Evolutionary conservation across 2,113 vertebrate species (phyloP).

Genomic region (Malurus cyaneus): DNA sequence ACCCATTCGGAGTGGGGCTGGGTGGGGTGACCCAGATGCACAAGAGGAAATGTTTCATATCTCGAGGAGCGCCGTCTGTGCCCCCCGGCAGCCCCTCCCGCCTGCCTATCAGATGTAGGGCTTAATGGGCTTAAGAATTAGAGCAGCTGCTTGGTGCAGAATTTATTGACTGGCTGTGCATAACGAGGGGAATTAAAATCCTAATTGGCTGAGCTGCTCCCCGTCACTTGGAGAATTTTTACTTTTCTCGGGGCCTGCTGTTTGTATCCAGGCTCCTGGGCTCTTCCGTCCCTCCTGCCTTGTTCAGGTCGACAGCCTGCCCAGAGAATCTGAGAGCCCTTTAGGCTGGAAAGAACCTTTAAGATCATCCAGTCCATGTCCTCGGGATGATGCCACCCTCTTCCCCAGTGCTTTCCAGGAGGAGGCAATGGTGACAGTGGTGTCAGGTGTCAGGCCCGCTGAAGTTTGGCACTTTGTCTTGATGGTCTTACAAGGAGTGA

Average conservation of each 20-base stretch:
- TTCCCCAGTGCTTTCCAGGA: rapidly evolving
- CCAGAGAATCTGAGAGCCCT: neutral
- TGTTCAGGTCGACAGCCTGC: neutral
- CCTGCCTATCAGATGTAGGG: slow-evolving; percentile 15
- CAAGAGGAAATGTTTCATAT: slow-evolving; percentile 67
- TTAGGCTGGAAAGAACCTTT: neutral
- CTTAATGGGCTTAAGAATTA: slow-evolving; percentile 69
- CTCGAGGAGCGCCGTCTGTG: slow-evolving; percentile 70
- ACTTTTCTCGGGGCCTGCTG: neutral
- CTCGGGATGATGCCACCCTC: neutral
- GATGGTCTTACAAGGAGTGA: neutral
- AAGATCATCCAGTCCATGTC: no score
- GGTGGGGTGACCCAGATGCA: slow-evolving; percentile 64
- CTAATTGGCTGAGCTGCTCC: slow-evolving; percentile 49
- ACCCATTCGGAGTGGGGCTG: slow-evolving; percentile 51
- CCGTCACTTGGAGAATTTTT: slow-evolving; percentile 17
- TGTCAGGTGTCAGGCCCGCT: neutral
- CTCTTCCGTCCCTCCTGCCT: neutral
- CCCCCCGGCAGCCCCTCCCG: slow-evolving; percentile 37
- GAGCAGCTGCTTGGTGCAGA: slow-evolving; percentile 69
- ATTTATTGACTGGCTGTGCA: slow-evolving; percentile 74
- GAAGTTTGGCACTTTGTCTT: neutral
- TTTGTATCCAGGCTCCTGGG: neutral
- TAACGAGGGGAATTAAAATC: slow-evolving; percentile 66
- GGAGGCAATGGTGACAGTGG: neutral